These are phyloP conservation scores for Columba guinea DNA, from an alignment of 2,797 vertebrate species.

Conservation along the genomic window DNA sequence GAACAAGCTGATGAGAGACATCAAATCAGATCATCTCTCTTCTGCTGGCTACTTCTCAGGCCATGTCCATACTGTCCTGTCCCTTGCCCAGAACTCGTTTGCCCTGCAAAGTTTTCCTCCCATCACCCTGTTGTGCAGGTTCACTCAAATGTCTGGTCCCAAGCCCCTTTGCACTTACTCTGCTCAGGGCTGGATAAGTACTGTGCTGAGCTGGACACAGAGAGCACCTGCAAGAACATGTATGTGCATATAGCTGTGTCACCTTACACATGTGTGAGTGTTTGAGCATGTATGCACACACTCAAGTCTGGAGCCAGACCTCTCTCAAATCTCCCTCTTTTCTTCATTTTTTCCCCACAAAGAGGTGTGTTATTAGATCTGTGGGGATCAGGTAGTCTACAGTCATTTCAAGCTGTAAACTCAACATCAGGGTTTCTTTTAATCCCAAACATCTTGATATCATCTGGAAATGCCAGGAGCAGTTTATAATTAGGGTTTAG, in stretches of 20 bases:
- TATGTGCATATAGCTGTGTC: neutral
- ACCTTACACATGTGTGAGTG: neutral
- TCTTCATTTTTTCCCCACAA: neutral
- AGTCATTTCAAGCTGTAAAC: constrained; percentile 71
- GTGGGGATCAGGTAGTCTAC: constrained; percentile 40
- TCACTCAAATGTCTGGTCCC: neutral
- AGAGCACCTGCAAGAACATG: neutral
- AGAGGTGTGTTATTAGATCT: neutral
- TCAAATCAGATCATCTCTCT: neutral
- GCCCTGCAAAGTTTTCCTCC: neutral
- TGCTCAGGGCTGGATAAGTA: neutral
- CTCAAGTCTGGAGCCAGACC: neutral
- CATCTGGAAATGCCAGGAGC: constrained; percentile 75
- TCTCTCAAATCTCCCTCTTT: neutral
- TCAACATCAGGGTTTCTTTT: constrained; percentile 66
- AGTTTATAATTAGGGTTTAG: constrained; percentile 74
- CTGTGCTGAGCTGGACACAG: neutral
- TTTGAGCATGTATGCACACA: neutral
- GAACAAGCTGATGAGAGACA: neutral
- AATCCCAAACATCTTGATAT: constrained; percentile 82
- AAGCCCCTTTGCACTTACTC: neutral
- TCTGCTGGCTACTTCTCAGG: neutral
- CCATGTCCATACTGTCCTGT: neutral
- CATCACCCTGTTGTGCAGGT: neutral
- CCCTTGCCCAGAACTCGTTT: neutral